A percentile compares a stretch with the other conserved stretches of the same genome.
Evolutionary conservation across 2,888 invertebrate species (phyloP).

Genomic region (Sisyra terminalis): DNA sequence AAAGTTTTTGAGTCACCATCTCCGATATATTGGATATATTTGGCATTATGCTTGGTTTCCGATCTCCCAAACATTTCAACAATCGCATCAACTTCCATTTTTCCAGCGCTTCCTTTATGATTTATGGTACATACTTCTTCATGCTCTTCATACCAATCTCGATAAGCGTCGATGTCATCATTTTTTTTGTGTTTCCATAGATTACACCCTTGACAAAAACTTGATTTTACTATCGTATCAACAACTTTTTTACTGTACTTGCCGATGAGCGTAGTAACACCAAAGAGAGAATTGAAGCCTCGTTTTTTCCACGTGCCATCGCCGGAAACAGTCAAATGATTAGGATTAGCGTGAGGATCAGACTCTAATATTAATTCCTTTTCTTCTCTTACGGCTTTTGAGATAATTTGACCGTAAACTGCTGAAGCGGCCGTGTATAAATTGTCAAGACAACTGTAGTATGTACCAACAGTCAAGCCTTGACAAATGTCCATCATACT

Average conservation of each 20-base stretch:
- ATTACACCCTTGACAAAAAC: constrained; percentile 11
- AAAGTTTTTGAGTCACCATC: constrained; percentile 13
- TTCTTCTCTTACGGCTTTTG: constrained; percentile 10
- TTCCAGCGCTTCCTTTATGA: constrained; percentile 13
- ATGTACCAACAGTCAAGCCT: constrained; percentile 9
- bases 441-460: constrained; percentile 8
- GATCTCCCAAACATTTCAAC: constrained; percentile 14
- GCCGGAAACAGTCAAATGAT: constrained; percentile 15
- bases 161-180: constrained; percentile 9
- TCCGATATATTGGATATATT: constrained; percentile 12
- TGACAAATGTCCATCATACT: constrained; percentile 14
- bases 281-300: constrained; percentile 14
- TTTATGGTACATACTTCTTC: constrained; percentile 10
- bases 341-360: neutral
- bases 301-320: constrained; percentile 16
- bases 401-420: constrained; percentile 6
- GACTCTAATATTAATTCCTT: neutral
- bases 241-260: constrained; percentile 12
- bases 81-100: constrained; percentile 15
- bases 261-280: constrained; percentile 12
- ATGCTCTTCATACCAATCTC: constrained; percentile 10
- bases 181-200: constrained; percentile 11
- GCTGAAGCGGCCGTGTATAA: constrained; percentile 8
- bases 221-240: constrained; percentile 11
- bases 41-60: constrained; percentile 10